Percentiles rank a stretch among this genome's conserved stretches.
Evolutionary conservation across 2,797 vertebrate species (phyloP).

Genomic region (Cirrhinus mrigala): DNA sequence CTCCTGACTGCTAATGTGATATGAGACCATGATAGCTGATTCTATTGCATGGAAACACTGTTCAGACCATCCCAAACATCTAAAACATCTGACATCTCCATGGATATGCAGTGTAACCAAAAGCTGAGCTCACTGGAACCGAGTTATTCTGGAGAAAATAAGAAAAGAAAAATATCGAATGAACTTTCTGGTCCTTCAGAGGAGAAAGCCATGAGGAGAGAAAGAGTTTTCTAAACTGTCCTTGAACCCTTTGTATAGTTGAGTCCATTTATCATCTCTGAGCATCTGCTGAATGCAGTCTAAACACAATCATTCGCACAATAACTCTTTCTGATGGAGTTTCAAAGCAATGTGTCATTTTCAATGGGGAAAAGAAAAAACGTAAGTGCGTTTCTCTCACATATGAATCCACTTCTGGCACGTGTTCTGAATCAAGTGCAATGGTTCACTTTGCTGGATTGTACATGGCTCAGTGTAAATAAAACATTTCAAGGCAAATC

Average conservation of each 20-base stretch:
- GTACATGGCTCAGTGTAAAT: conserved; percentile 27
- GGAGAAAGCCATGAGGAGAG: background rate
- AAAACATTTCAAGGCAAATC: conserved; percentile 5
- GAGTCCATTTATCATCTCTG: background rate
- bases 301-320: background rate
- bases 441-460: background rate
- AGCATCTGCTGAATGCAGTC: background rate
- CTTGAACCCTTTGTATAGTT: background rate
- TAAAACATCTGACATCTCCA: background rate
- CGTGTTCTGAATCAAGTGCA: background rate
- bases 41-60: background rate
- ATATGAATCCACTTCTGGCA: background rate
- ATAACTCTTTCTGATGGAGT: background rate
- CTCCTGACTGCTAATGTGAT: background rate
- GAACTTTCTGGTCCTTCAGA: background rate
- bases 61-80: background rate
- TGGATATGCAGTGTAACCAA: background rate
- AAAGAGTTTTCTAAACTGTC: background rate
- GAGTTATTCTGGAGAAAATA: background rate
- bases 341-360: background rate
- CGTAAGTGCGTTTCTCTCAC: background rate
- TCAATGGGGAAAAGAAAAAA: accelerated
- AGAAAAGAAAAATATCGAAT: background rate
- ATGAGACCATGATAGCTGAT: background rate
- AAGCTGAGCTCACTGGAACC: background rate